A percentile compares a stretch with the other conserved stretches of the same genome.
Evolutionary conservation across 2,888 invertebrate genomes (phyloP).

Genomic region (Seira sanloemensis): DNA sequence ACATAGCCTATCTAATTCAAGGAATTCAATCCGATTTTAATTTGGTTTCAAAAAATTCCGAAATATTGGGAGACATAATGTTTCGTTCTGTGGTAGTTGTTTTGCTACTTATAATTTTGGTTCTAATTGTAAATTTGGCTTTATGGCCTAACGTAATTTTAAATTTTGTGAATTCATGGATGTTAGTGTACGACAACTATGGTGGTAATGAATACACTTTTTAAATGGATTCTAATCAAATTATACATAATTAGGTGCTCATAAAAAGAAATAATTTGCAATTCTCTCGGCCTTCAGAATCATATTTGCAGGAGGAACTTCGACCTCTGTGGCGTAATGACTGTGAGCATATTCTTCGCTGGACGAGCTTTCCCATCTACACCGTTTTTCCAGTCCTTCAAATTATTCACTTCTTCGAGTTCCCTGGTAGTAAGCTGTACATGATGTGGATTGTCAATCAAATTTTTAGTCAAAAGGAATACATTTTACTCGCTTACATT

Average conservation of each 20-base stretch:
- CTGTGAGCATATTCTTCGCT: constrained; percentile 2
- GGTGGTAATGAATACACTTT: constrained; percentile 27
- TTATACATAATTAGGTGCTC: background rate
- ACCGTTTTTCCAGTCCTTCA: constrained; percentile 10
- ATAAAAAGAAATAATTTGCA: background rate
- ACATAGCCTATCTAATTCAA: constrained; percentile 7
- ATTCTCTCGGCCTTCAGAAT: background rate
- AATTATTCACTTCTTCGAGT: constrained; percentile 26
- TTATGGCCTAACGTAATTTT: background rate
- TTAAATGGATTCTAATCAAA: background rate
- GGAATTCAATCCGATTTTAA: constrained; percentile 10
- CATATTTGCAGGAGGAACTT: background rate
- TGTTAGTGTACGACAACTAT: background rate
- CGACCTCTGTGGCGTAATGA: constrained; percentile 14
- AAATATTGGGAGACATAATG: constrained; percentile 22
- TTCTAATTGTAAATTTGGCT: background rate
- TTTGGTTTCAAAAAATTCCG: background rate
- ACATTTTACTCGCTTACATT: background rate
- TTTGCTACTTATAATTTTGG: background rate
- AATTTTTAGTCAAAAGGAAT: too few species aligned
- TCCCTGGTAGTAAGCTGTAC: constrained; percentile 25
- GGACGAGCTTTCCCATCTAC: background rate
- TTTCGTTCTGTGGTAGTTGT: constrained; percentile 19
- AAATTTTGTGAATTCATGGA: constrained; percentile 28
- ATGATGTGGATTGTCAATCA: too few species aligned